A percentile compares a stretch with the other conserved stretches of the same genome.
Conservation (phyloP, 2,113 vertebrate species). For the Tragelaphus scriptus region DNA sequence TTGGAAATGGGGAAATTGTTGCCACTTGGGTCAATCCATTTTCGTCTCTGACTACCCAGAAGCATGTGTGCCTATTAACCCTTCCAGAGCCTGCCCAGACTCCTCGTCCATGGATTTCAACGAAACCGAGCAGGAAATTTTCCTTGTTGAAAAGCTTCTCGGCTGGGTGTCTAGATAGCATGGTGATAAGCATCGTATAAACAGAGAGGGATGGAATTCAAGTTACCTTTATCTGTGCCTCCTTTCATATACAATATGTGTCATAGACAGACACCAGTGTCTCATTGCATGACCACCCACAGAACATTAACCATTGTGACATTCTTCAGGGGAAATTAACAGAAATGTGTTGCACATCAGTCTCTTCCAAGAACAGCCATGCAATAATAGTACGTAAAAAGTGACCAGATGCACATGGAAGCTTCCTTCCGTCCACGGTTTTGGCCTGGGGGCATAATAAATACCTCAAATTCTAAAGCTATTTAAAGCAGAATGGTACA, state of each 20-base stretch:
- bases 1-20: constrained; percentile 46
- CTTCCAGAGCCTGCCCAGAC: not conserved
- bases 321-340: constrained; percentile 69
- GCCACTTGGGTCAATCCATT: constrained; percentile 46
- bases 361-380: constrained; percentile 60
- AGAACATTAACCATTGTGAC: constrained; percentile 64
- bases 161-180: constrained; percentile 57
- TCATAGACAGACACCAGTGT: constrained; percentile 72
- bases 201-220: constrained; percentile 68
- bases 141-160: constrained; percentile 56
- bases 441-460: constrained; percentile 46
- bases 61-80: constrained; percentile 25
- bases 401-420: constrained; percentile 52
- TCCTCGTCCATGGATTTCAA: constrained; percentile 27
- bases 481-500: not conserved
- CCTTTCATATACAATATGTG: constrained; percentile 72
- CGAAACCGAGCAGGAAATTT: constrained; percentile 40
- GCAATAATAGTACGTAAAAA: constrained; percentile 63
- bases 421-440: not conserved
- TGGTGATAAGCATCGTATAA: constrained; percentile 71
- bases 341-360: constrained; percentile 61
- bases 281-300: constrained; percentile 74
- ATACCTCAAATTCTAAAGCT: constrained; percentile 46
- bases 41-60: constrained; percentile 13
- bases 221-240: constrained; percentile 70